Evolutionary conservation across 2,888 invertebrate species (phyloP).

Genomic region (Agrypnus murinus): DNA sequence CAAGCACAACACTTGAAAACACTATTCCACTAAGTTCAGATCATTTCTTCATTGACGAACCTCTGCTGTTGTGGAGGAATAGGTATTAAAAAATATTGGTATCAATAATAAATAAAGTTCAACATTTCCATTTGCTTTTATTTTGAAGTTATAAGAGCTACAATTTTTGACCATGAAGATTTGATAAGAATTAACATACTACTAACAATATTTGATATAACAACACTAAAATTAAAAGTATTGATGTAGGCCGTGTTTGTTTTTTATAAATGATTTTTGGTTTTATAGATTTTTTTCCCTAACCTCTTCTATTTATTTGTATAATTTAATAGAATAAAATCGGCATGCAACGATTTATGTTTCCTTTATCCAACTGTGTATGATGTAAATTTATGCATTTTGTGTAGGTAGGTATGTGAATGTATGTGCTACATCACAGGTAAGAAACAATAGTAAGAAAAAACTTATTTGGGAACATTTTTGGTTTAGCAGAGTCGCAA

Average conservation of each 20-base stretch:
- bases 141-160: slow-evolving; percentile 67
- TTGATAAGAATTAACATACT: slow-evolving; percentile 65
- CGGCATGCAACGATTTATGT: background rate
- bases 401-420: slow-evolving; percentile 1
- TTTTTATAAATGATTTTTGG: background rate
- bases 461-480: too few species aligned
- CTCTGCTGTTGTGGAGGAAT: too few species aligned
- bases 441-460: slow-evolving; percentile 23
- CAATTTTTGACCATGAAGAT: slow-evolving; percentile 64
- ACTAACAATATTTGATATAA: slow-evolving; percentile 63
- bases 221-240: slow-evolving; percentile 64
- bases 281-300: too few species aligned
- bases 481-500: too few species aligned
- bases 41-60: too few species aligned
- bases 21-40: too few species aligned
- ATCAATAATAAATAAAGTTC: too few species aligned
- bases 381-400: too few species aligned
- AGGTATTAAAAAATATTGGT: too few species aligned
- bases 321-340: too few species aligned
- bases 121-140: slow-evolving; percentile 55
- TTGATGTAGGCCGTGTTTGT: slow-evolving; percentile 42
- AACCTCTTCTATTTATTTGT: too few species aligned
- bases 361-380: background rate
- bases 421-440: slow-evolving; percentile 35
- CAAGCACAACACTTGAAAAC: too few species aligned